Base-by-base conservation (phyloP, 2,797 vertebrate genomes). In the Vespertilio murinus region DNA sequence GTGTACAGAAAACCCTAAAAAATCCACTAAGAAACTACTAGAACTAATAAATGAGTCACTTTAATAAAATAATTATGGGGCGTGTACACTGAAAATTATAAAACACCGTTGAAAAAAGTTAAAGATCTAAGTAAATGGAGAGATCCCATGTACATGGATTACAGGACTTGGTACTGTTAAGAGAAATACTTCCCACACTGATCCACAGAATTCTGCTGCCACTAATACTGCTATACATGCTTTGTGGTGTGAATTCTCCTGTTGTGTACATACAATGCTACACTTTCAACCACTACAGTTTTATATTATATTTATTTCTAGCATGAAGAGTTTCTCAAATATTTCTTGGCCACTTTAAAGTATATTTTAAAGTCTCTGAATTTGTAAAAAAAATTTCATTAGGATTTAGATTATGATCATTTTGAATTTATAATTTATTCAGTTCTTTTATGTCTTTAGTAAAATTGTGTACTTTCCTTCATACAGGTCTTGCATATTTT, bases 341-440 rank as follows among this genome's bases (percentile, higher is more conserved):
- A 23, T 59, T 54, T 22, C 20, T 61, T 47, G 13, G 47, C 33
- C 74, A 84, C 23, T 85, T 67, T 42, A 59, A 38, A 61, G 61
- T 82, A 74, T 67, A 38, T 73, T 35, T 90, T 86, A 54, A 54
- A 54, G 52, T 54, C 52, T 54, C 28, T 82, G 59, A 74, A 79
- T 74, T 61, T 91, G 23, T 93, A n/a, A n/a, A 33, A 85, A 93
- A 92, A 74, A 10, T 38, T 38, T 73, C 59, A 82, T 77, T 80
- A 94, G 40, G 42, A 87, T 78, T 20, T 71, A 23, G 23, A 70
- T 70, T 88, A 85, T 70, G 42, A 92, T 64, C 42, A 92, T 25
- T 82, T 5, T 38, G 13, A 90, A 79, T 59, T 92, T 61, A 54
- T 56, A 49, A 64, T 38, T 54, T 89, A 88, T 30, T 90, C 47